A percentile compares a stretch with the other conserved stretches of the same genome.
phyloP scores from a whole-genome alignment of 2,888 invertebrate genomes.

The Zaprionus obscuricornis region DNA sequence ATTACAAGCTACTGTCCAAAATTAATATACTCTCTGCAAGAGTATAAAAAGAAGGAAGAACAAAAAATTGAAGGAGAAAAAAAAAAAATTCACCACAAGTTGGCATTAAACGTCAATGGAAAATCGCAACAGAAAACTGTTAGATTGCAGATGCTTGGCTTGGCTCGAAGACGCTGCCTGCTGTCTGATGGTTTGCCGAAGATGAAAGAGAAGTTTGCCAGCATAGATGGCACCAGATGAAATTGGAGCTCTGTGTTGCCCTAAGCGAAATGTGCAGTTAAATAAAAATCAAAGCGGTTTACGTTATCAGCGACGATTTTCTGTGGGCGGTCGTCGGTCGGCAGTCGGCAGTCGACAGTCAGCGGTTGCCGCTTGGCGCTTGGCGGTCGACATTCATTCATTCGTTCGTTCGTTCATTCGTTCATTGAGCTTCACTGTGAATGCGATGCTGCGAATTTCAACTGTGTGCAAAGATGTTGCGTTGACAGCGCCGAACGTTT shows the following conservation, averaged over 20 bases:
- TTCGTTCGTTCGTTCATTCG: too few relatives aligned
- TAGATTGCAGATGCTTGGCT: slow-evolving; percentile 25
- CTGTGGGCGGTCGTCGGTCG: slow-evolving; percentile 25
- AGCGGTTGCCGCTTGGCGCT: background rate
- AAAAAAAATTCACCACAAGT: slow-evolving; percentile 58
- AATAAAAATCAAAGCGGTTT: slow-evolving; percentile 77
- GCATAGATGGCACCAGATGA: slow-evolving; percentile 2
- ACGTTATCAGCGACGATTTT: slow-evolving; percentile 69
- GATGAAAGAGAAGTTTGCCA: background rate
- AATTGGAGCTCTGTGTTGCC: slow-evolving; percentile 38
- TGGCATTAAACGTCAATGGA: slow-evolving; percentile 73
- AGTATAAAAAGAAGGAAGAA: too few relatives aligned
- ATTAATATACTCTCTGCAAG: too few relatives aligned
- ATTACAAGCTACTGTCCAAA: too few relatives aligned
- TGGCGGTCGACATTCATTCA: background rate
- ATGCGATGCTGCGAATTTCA: slow-evolving; percentile 20
- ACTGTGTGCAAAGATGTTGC: slow-evolving; percentile 64
- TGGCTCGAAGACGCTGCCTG: background rate
- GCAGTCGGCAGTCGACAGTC: slow-evolving; percentile 44
- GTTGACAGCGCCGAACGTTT: slow-evolving; percentile 65
- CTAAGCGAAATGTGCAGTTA: slow-evolving; percentile 73
- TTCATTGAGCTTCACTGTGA: too few relatives aligned
- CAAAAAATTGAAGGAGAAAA: too few relatives aligned
- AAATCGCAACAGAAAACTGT: slow-evolving; percentile 46
- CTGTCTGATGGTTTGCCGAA: background rate